A percentile compares a stretch with the other conserved stretches of the same genome.
Conservation (phyloP, 2,888 invertebrate genomes). For the Coenonympha glycerion region DNA sequence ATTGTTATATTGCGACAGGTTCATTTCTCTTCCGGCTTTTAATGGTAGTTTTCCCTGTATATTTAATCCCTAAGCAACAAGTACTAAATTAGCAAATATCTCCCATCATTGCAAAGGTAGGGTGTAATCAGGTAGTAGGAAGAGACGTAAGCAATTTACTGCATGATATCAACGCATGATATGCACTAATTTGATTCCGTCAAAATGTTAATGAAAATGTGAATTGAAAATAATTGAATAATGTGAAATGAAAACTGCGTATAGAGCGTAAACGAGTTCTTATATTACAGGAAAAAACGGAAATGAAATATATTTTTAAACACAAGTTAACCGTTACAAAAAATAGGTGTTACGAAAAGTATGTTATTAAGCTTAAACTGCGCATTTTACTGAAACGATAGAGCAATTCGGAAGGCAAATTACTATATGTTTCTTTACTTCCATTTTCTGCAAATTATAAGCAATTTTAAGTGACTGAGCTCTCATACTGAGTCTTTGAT, state of each 20-base stretch:
- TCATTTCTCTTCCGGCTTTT: conserved; percentile 16
- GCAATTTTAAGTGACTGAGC: not conserved
- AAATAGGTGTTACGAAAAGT: too few relatives aligned
- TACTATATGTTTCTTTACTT: conserved; percentile 1
- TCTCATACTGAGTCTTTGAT: not conserved
- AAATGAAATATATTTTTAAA: not conserved
- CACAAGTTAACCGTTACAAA: too few relatives aligned
- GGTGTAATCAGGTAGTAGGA: conserved; percentile 23
- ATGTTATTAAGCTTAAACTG: conserved; percentile 53
- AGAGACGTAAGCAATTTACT: conserved; percentile 31
- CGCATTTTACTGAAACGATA: conserved; percentile 47
- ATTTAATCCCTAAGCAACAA: conserved; percentile 20
- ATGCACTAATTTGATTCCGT: conserved; percentile 15
- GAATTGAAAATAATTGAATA: not conserved
- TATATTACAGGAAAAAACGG: not conserved
- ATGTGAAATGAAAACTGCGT: conserved; percentile 21
- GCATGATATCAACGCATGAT: conserved; percentile 12
- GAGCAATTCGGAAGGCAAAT: conserved; percentile 30
- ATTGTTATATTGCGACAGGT: conserved; percentile 29
- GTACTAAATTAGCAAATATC: conserved; percentile 25
- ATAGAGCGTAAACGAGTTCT: too few relatives aligned
- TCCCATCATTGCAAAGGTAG: conserved; percentile 23
- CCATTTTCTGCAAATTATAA: conserved; percentile 6
- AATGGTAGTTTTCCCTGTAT: conserved; percentile 26
- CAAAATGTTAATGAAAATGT: conserved; percentile 11